Conservation (phyloP, 1,140 invertebrate genomes). For the Daktulosphaira vitifoliae region DNA sequence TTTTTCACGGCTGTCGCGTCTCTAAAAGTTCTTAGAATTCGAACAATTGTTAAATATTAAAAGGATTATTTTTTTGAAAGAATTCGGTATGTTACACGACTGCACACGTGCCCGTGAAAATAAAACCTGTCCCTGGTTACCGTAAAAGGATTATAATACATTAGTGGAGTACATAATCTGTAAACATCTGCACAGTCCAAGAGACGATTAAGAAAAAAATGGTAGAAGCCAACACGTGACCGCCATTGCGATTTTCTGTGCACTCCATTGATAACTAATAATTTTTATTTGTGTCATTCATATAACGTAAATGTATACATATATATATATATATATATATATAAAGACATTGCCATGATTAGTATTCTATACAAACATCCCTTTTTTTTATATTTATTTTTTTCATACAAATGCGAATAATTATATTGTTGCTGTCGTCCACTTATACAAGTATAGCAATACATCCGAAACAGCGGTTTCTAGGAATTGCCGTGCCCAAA, state of each 20-base stretch:
- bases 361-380: constrained; percentile 11
- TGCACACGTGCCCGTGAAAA: constrained; percentile 22
- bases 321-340: neutral
- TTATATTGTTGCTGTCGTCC: neutral
- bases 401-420: too few relatives aligned
- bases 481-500: too few relatives aligned
- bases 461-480: too few relatives aligned
- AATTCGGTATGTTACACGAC: constrained; percentile 9
- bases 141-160: constrained; percentile 7
- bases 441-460: too few relatives aligned
- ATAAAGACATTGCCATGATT: neutral
- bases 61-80: too few relatives aligned
- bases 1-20: too few relatives aligned
- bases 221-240: constrained; percentile 14
- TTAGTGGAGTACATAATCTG: neutral
- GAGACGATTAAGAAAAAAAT: constrained; percentile 12
- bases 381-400: too few relatives aligned
- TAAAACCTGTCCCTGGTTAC: constrained; percentile 21
- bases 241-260: constrained; percentile 8
- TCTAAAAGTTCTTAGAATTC: too few relatives aligned
- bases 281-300: constrained; percentile 27
- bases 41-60: too few relatives aligned
- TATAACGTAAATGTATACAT: neutral
- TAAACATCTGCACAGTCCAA: neutral
- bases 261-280: constrained; percentile 23